These are phyloP conservation scores for Marisa cornuarietis DNA, from an alignment of 1,140 invertebrate genomes.

Conservation along the genomic window DNA sequence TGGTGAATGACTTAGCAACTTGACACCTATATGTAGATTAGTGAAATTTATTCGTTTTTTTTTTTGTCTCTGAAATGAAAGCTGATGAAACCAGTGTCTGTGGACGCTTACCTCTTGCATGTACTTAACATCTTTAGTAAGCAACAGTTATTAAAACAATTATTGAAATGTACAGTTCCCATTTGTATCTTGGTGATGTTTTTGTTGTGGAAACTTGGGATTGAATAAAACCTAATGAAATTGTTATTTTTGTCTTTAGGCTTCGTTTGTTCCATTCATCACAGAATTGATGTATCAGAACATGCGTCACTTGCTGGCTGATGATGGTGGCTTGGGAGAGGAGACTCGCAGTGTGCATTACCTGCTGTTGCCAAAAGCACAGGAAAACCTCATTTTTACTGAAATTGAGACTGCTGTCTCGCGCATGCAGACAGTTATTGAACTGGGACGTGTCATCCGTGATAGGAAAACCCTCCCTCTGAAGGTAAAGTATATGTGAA, in stretches of 20 bases:
- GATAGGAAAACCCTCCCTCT: slow-evolving; percentile 93
- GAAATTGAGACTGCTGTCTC: slow-evolving; percentile 90
- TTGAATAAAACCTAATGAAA: not conserved
- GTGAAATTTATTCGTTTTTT: not conserved
- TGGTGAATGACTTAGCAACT: slow-evolving; percentile 68
- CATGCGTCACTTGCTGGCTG: slow-evolving; percentile 69
- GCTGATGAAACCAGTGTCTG: too few relatives aligned
- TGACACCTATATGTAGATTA: not conserved
- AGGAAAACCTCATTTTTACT: slow-evolving; percentile 78
- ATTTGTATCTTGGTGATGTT: not conserved
- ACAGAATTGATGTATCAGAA: slow-evolving; percentile 96
- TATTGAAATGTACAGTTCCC: not conserved
- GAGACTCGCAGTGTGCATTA: slow-evolving; percentile 69
- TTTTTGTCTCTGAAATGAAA: not conserved
- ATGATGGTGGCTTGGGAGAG: slow-evolving; percentile 34
- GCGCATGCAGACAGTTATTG: slow-evolving; percentile 94
- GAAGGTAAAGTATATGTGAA: slow-evolving; percentile 70
- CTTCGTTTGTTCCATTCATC: slow-evolving; percentile 97
- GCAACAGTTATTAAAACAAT: too few relatives aligned
- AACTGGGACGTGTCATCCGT: slow-evolving; percentile 89
- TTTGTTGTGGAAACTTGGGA: not conserved
- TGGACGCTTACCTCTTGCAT: too few relatives aligned
- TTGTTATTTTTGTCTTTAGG: slow-evolving; percentile 61
- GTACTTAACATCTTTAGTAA: too few relatives aligned
- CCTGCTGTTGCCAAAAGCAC: slow-evolving; percentile 83